A percentile compares a stretch with the other conserved stretches of the same genome.
Evolutionary conservation across 2,888 invertebrate genomes (phyloP).

Genomic region (Caradrina clavipalpis): DNA sequence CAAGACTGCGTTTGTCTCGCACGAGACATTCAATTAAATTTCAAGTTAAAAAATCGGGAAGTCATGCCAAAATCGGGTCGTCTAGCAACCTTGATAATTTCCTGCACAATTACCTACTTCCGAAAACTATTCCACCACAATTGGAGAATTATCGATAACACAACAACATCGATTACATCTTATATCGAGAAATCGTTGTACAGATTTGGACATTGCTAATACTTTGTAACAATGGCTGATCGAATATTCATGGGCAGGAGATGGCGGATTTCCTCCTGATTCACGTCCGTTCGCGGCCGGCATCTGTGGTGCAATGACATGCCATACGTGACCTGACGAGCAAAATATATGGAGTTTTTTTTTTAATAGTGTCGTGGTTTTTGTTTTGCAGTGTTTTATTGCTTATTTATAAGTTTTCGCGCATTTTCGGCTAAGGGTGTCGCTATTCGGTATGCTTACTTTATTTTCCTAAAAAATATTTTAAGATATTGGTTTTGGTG

Average conservation of each 20-base stretch:
- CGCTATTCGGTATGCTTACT: too few relatives aligned
- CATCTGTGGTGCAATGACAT: conserved; percentile 65
- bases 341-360: conserved; percentile 40
- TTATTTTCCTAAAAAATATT: too few relatives aligned
- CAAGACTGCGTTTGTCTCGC: too few relatives aligned
- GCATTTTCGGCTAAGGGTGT: too few relatives aligned
- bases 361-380: background rate
- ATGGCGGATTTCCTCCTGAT: conserved; percentile 83
- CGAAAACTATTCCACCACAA: background rate
- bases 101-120: background rate
- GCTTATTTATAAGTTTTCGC: background rate
- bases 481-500: too few relatives aligned
- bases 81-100: too few relatives aligned
- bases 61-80: too few relatives aligned
- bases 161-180: conserved; percentile 54
- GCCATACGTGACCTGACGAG: conserved; percentile 61
- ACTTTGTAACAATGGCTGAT: conserved; percentile 75
- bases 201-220: conserved; percentile 60
- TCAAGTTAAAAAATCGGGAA: too few relatives aligned
- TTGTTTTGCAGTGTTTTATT: conserved; percentile 6
- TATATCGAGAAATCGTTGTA: conserved; percentile 48
- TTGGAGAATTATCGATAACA: conserved; percentile 34
- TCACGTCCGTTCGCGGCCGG: conserved; percentile 61
- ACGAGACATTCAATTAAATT: too few relatives aligned
- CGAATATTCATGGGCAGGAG: conserved; percentile 77